phyloP scores from a whole-genome alignment of 2,113 vertebrate species.

The Sisor rabdophorus region DNA sequence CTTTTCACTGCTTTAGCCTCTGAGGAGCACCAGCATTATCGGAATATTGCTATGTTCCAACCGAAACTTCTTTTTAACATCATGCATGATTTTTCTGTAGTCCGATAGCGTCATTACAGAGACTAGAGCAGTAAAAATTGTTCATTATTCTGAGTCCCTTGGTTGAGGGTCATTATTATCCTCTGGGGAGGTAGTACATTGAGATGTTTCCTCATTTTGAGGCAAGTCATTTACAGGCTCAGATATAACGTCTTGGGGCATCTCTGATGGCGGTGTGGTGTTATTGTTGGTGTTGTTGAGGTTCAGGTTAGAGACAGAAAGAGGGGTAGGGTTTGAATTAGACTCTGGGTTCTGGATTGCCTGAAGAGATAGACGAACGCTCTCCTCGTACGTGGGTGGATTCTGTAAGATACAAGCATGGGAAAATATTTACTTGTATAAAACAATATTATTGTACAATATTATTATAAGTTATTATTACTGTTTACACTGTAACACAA shows the following conservation, averaged over 20 bases:
- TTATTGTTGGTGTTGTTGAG: background rate
- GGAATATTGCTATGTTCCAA: background rate
- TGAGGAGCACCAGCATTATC: background rate
- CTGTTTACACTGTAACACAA: too few relatives aligned
- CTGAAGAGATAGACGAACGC: slow-evolving; percentile 60
- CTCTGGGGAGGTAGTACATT: slow-evolving; percentile 16
- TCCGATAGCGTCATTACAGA: background rate
- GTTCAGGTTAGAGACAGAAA: too few relatives aligned
- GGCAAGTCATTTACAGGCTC: background rate
- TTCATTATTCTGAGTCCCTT: background rate
- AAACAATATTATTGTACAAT: background rate
- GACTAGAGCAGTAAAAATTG: background rate
- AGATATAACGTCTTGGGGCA: slow-evolving; percentile 22
- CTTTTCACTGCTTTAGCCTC: background rate
- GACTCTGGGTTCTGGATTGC: slow-evolving; percentile 48
- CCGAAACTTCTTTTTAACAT: background rate
- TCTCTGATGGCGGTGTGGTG: slow-evolving; percentile 43
- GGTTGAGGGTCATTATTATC: background rate
- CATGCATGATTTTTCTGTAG: background rate
- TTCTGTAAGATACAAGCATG: slow-evolving; percentile 50
- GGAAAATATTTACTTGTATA: background rate
- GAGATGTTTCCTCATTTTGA: slow-evolving; percentile 38
- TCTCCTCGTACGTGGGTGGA: slow-evolving; percentile 73
- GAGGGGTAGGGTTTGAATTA: too few relatives aligned
- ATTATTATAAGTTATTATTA: too few relatives aligned